These are phyloP conservation scores for Luidia sarsii DNA, from an alignment of 53 echinoderm and acorn worm genomes.

Conservation along the genomic window DNA sequence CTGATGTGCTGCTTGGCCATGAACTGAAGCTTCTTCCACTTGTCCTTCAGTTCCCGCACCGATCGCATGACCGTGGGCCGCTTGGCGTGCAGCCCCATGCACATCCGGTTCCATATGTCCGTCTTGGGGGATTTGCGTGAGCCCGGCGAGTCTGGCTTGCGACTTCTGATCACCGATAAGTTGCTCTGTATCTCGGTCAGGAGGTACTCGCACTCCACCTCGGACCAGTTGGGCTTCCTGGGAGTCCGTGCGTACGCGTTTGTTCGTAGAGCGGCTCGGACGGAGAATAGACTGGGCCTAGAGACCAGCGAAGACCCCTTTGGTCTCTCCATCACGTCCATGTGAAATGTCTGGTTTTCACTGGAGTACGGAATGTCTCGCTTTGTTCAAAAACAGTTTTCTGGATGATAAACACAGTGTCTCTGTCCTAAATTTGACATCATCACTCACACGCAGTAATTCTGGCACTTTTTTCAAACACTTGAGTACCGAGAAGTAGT, in stretches of 20 bases:
- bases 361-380: too few relatives aligned
- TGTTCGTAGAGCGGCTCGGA: conserved; percentile 23
- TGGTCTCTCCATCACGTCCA: neutral
- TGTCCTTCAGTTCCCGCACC: conserved; percentile 28
- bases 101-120: conserved; percentile 49
- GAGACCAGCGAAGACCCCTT: neutral
- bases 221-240: conserved; percentile 47
- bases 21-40: conserved; percentile 52
- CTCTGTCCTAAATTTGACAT: too few relatives aligned
- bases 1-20: conserved; percentile 43
- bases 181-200: conserved; percentile 43
- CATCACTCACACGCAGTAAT: too few relatives aligned
- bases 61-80: conserved; percentile 39
- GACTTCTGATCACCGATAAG: conserved; percentile 34
- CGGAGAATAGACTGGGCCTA: conserved; percentile 1
- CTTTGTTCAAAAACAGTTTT: too few relatives aligned
- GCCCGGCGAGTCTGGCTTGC: conserved; percentile 13
- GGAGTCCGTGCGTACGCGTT: conserved; percentile 24
- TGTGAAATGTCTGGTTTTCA: neutral
- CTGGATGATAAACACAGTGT: too few relatives aligned
- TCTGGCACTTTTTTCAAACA: too few relatives aligned
- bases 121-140: conserved; percentile 29
- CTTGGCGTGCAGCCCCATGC: conserved; percentile 23
- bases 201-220: conserved; percentile 45
- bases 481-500: too few relatives aligned